Conservation (phyloP, 1,140 invertebrate genomes). For the Riptortus pedestris region DNA sequence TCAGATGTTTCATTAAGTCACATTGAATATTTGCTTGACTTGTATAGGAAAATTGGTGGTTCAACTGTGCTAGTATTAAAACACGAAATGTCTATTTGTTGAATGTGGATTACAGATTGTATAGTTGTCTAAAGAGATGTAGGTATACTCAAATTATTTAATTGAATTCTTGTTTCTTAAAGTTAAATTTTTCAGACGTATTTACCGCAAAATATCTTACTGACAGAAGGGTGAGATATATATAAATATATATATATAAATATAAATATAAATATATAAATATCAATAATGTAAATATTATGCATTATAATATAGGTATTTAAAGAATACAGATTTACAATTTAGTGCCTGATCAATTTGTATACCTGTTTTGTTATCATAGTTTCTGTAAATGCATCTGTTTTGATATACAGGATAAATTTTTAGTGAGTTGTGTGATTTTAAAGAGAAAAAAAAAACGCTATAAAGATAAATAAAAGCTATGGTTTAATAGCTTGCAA, state of each 20-base stretch:
- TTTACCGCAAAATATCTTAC: conserved; percentile 21
- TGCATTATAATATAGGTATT: conserved; percentile 26
- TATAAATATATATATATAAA: conserved; percentile 16
- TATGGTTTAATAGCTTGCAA: neutral
- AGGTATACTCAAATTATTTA: conserved; percentile 23
- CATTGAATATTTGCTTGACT: too few relatives aligned
- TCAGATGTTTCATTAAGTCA: conserved; percentile 21
- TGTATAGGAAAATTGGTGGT: conserved; percentile 25
- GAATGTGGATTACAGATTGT: conserved; percentile 24
- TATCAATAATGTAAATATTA: conserved; percentile 25
- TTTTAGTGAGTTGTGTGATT: conserved; percentile 15
- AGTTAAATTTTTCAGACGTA: conserved; percentile 6
- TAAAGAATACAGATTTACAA: conserved; percentile 27
- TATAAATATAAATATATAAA: conserved; percentile 13
- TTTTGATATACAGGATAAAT: conserved; percentile 13
- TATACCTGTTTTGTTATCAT: conserved; percentile 25
- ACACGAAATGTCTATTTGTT: conserved; percentile 23
- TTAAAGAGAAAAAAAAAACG: conserved; percentile 4
- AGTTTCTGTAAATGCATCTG: conserved; percentile 19
- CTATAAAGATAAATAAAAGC: neutral
- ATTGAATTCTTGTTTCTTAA: conserved; percentile 12
- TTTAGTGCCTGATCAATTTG: conserved; percentile 27
- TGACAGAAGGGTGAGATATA: conserved; percentile 5
- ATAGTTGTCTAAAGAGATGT: conserved; percentile 24
- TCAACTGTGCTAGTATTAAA: conserved; percentile 23